Base-by-base conservation (phyloP, 2,113 vertebrate species). In the Ptychochromis oligacanthus region DNA sequence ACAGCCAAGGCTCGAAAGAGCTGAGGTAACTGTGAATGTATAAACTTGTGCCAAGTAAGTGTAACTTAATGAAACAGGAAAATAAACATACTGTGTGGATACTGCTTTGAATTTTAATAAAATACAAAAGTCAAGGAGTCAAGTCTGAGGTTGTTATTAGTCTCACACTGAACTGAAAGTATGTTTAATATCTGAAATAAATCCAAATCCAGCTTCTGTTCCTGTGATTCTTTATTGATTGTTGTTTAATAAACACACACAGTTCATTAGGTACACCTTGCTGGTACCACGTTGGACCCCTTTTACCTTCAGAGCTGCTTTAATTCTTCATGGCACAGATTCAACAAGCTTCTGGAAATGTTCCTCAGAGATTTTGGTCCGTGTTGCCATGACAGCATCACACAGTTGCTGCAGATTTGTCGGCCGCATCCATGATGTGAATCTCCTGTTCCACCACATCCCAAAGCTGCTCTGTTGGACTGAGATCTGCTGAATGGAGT, bases 391-490 rank as follows among this genome's bases (percentile, higher is more conserved):
- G 28, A 31, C 28, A 31, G 28, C 28, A 31, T 31, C 28, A 31
- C 28, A 31, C 28, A 31, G 28, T 31, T 31, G 28, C 28, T 31
- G 28, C 28, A 31, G 28, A 31, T 31, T 31, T 31, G 28, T 31
- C 28, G 28, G 28, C 28, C 17, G 46, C 46, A 18, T 49, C 15
- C 46, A 49, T 7, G 15, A 18, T 6, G 6, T 17, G 15, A 49
- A 11, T 11, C 18, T 0, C 3, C 0, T 10, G 18, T 36, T 62
- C 6, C 60, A 8, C 12, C 1, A 0, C 28, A 31, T 31, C 28
- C 28, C 28, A 20, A 64, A 9, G 1, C 11, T 22, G 61, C 34
- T 64, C 36, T 65, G 36, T 31, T 31, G 28, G 28, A 31, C 61
- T 59, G 1, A 9, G 57, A 28, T 28, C 57, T 59, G 57, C 15